phyloP scores from a whole-genome alignment of 2,797 vertebrate genomes.

The Phaenicophaeus curvirostris region DNA sequence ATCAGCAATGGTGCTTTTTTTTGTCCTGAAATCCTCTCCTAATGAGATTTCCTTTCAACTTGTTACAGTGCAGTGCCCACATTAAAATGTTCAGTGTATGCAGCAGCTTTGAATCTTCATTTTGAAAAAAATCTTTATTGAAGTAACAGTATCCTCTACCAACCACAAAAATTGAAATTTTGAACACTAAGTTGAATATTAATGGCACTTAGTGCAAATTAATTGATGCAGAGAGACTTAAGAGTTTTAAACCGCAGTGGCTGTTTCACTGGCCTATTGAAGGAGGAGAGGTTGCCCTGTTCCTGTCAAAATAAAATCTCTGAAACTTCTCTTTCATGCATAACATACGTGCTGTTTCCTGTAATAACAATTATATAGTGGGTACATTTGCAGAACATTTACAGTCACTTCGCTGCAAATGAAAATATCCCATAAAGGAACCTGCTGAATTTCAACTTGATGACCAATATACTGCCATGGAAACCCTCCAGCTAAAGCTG shows the following conservation, averaged over 20 bases:
- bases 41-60: constrained; percentile 55
- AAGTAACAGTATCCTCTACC: neutral
- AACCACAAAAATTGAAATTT: neutral
- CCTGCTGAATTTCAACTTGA: neutral
- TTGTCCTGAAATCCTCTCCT: constrained; percentile 5
- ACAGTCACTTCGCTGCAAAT: neutral
- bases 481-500: neutral
- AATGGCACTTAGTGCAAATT: neutral
- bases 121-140: neutral
- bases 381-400: neutral
- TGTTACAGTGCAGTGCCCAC: neutral
- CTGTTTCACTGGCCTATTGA: neutral
- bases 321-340: neutral
- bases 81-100: neutral
- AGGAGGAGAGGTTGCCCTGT: neutral
- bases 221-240: neutral
- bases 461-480: neutral
- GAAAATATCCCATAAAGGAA: neutral
- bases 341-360: neutral
- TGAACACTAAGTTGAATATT: constrained; percentile 14
- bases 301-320: neutral
- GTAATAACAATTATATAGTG: neutral
- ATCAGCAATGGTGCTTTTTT: neutral
- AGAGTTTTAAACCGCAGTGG: neutral
- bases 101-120: constrained; percentile 29